Conservation (phyloP, 2,797 vertebrate genomes). For the Cossypha heuglini region DNA sequence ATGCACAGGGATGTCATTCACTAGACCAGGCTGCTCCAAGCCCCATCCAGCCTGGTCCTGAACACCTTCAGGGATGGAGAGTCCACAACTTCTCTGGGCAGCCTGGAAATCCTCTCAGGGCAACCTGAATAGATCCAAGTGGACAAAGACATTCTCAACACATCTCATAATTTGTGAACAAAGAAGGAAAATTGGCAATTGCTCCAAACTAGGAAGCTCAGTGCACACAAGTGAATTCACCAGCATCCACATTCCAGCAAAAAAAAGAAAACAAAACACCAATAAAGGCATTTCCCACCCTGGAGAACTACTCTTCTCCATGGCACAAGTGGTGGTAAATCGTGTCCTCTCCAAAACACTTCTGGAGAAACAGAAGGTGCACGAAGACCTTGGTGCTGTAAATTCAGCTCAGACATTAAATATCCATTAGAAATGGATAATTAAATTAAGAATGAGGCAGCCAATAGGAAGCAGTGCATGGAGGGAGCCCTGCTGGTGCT, state of each 20-base stretch:
- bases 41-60: not conserved
- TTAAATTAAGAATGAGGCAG: constrained; percentile 52
- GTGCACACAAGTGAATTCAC: not conserved
- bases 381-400: not conserved
- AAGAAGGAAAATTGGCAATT: not conserved
- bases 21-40: not conserved
- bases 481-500: constrained; percentile 35
- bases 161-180: not conserved
- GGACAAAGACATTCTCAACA: not conserved
- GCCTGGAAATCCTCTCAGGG: not conserved
- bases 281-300: not conserved
- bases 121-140: not conserved
- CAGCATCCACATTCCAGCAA: not conserved
- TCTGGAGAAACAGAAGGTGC: not conserved
- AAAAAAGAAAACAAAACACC: not conserved
- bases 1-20: not conserved
- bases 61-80: not conserved
- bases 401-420: constrained; percentile 50
- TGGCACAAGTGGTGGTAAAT: not conserved
- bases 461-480: not conserved
- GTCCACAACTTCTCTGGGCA: not conserved
- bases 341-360: not conserved
- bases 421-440: constrained; percentile 52
- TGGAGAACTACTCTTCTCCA: not conserved
- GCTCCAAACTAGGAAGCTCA: not conserved